Evolutionary conservation across 2,888 invertebrate genomes (phyloP).

Genomic region (Hanleya hanleyi): DNA sequence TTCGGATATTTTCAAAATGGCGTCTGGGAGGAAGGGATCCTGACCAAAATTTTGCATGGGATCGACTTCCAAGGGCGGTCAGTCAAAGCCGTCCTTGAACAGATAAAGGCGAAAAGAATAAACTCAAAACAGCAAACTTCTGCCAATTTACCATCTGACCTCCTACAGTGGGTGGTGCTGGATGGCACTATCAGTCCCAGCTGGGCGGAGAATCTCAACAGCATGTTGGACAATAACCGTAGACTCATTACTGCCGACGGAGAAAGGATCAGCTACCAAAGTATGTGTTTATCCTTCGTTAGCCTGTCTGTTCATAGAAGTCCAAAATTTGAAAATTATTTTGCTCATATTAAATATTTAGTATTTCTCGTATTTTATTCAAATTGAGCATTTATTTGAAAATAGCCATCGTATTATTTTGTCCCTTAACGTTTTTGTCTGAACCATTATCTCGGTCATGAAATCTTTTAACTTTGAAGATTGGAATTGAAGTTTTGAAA

Average conservation of each 20-base stretch:
- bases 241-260: conserved; percentile 63
- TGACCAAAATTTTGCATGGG: conserved; percentile 60
- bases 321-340: too few relatives aligned
- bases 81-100: conserved; percentile 51
- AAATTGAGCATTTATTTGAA: too few relatives aligned
- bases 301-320: too few relatives aligned
- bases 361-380: too few relatives aligned
- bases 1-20: conserved; percentile 61
- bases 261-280: conserved; percentile 40
- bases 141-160: conserved; percentile 51
- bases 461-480: too few relatives aligned
- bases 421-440: too few relatives aligned
- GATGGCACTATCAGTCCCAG: conserved; percentile 65
- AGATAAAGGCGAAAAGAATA: conserved; percentile 50
- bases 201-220: conserved; percentile 68
- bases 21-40: conserved; percentile 63
- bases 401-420: too few relatives aligned
- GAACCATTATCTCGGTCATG: too few relatives aligned
- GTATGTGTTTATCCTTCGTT: too few relatives aligned
- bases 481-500: too few relatives aligned
- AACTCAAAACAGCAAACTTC: too few relatives aligned
- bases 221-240: conserved; percentile 58
- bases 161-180: conserved; percentile 66
- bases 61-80: conserved; percentile 59
- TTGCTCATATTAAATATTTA: too few relatives aligned